Conservation (phyloP, 2,113 vertebrate genomes). For the Chaetura pelagica region DNA sequence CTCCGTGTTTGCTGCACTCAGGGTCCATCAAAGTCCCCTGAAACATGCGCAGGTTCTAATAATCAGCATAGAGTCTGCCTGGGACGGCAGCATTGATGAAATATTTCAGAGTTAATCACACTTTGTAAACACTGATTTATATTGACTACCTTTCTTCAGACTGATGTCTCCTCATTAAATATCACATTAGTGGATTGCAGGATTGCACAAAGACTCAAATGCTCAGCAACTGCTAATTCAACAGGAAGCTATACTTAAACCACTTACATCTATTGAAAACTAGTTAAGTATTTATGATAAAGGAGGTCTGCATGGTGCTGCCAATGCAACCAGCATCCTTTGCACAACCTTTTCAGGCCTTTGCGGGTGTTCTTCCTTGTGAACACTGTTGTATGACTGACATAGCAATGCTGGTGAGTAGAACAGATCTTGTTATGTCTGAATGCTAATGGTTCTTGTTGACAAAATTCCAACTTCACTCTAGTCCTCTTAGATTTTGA, state of each 20-base stretch:
- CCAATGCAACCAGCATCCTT: slow-evolving; percentile 1
- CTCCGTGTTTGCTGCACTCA: slow-evolving; percentile 71
- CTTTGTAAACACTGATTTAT: slow-evolving; percentile 99
- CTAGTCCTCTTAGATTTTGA: neutral
- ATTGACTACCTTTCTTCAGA: slow-evolving; percentile 97
- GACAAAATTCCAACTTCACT: neutral
- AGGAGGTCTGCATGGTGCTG: neutral
- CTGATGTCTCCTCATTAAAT: slow-evolving; percentile 98
- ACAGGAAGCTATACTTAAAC: slow-evolving; percentile 80
- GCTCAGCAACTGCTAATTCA: slow-evolving; percentile 84
- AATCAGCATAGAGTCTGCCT: slow-evolving; percentile 88
- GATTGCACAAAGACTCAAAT: slow-evolving; percentile 81
- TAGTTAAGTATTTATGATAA: slow-evolving; percentile 61
- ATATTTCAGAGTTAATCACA: slow-evolving; percentile 98
- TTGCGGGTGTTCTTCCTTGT: neutral
- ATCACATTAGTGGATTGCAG: slow-evolving; percentile 90
- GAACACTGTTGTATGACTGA: neutral
- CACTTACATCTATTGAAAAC: slow-evolving; percentile 66
- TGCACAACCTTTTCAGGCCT: neutral
- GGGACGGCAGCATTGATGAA: slow-evolving; percentile 87
- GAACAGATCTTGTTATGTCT: neutral
- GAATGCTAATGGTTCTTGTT: neutral
- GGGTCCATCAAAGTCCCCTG: slow-evolving; percentile 77
- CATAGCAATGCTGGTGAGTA: neutral
- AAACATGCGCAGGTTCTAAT: slow-evolving; percentile 77